Evolutionary conservation across 2,888 invertebrate genomes (phyloP).

Genomic region (Epinotia ramella): DNA sequence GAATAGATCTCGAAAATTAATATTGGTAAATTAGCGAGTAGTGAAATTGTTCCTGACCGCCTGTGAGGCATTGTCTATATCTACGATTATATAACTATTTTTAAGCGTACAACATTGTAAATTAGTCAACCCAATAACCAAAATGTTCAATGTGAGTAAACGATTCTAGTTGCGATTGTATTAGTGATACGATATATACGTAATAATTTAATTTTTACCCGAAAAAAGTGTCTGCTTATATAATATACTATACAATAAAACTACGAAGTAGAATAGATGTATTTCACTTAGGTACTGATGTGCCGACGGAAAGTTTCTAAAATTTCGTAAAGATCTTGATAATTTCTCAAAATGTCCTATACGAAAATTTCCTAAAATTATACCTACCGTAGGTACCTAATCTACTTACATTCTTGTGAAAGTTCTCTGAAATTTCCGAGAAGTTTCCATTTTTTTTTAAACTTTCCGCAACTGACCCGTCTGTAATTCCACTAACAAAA

Average conservation of each 20-base stretch:
- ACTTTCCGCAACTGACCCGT: no score
- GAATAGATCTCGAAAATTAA: constrained; percentile 74
- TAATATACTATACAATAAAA: constrained; percentile 80
- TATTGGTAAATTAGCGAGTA: constrained; percentile 83
- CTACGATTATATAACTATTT: constrained; percentile 70
- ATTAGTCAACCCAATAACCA: constrained; percentile 82
- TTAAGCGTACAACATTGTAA: constrained; percentile 74
- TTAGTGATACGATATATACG: constrained; percentile 85
- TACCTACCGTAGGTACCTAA: no score
- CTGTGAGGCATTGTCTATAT: constrained; percentile 83
- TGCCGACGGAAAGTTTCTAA: no score
- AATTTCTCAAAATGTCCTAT: no score
- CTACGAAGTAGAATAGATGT: constrained; percentile 79
- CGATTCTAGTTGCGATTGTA: constrained; percentile 84
- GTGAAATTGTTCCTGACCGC: constrained; percentile 84
- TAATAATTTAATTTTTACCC: constrained; percentile 85
- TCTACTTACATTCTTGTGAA: no score
- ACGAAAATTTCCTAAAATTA: no score
- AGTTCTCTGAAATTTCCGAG: no score
- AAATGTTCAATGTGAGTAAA: constrained; percentile 84
- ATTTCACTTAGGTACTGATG: constrained; percentile 5
- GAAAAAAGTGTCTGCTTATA: constrained; percentile 84
- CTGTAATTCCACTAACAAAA: constrained; percentile 1
- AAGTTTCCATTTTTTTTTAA: no score
- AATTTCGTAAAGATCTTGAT: no score